These are phyloP conservation scores for Azorinus chamasolen DNA, from an alignment of 2,888 invertebrate species.

Conservation along the genomic window DNA sequence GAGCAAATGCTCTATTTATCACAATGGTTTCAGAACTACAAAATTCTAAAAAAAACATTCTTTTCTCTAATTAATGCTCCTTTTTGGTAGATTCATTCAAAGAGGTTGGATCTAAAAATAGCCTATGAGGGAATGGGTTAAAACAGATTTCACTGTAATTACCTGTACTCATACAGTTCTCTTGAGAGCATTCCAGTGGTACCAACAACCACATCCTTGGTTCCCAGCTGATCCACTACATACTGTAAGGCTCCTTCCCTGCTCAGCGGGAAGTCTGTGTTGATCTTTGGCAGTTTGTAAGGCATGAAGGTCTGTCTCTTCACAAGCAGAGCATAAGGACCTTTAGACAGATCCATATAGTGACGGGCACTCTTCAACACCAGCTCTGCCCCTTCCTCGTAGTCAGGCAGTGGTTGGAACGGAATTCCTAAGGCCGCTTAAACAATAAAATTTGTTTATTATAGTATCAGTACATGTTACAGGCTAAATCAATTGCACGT, in stretches of 20 bases:
- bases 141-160: neutral
- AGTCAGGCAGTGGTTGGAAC: constrained; percentile 86
- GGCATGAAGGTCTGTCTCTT: constrained; percentile 86
- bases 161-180: constrained; percentile 87
- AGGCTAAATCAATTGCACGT: too few species aligned
- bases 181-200: constrained; percentile 87
- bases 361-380: constrained; percentile 85
- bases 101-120: too few species aligned
- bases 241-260: constrained; percentile 85
- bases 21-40: too few species aligned
- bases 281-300: constrained; percentile 77
- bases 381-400: constrained; percentile 85
- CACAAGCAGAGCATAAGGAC: constrained; percentile 87
- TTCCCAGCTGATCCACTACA: constrained; percentile 81
- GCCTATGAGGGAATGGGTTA: too few species aligned
- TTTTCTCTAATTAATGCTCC: too few species aligned
- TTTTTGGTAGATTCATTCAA: too few species aligned
- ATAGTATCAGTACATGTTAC: too few species aligned
- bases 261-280: constrained; percentile 74
- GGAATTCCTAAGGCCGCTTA: constrained; percentile 80
- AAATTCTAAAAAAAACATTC: too few species aligned
- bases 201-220: constrained; percentile 86
- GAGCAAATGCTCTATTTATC: too few species aligned
- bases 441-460: too few species aligned
- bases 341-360: constrained; percentile 85